Conservation (phyloP, 2,797 vertebrate species). For the Rousettus madagascariensis region DNA sequence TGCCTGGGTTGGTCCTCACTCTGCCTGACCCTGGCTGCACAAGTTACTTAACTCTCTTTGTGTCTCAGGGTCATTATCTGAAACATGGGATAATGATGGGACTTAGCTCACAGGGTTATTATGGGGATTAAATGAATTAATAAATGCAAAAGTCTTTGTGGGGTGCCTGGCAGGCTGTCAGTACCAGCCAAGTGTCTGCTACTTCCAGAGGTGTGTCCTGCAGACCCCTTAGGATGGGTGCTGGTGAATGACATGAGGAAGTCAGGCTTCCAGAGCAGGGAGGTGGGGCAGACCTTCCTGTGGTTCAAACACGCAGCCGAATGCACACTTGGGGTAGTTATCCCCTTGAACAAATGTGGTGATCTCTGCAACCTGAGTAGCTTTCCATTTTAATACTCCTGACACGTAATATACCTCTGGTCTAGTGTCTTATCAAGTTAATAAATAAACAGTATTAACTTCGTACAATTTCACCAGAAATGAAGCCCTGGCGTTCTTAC, state of each 20-base stretch:
- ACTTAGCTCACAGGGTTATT: not conserved
- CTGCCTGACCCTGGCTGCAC: not conserved
- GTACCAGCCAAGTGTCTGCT: not conserved
- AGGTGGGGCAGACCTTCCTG: not conserved
- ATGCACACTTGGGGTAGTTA: not conserved
- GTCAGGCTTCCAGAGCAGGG: not conserved
- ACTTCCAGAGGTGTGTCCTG: rapidly evolving
- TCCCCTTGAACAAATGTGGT: not conserved
- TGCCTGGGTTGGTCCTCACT: not conserved
- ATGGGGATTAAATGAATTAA: not conserved
- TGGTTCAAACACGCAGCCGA: not conserved
- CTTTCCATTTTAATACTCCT: not conserved
- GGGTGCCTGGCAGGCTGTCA: not conserved
- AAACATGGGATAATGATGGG: not conserved
- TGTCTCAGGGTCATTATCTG: not conserved
- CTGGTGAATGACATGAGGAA: not conserved
- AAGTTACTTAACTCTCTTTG: not conserved
- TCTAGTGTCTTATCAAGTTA: not conserved
- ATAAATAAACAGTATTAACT: not conserved
- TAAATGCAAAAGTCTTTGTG: not conserved
- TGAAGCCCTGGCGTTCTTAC: not conserved
- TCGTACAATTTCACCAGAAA: not conserved
- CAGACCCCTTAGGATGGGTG: not conserved
- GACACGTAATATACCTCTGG: not conserved
- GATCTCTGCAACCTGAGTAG: not conserved